Evolutionary conservation across 2,888 invertebrate species (phyloP).

Genomic region (Branchellion lobata): DNA sequence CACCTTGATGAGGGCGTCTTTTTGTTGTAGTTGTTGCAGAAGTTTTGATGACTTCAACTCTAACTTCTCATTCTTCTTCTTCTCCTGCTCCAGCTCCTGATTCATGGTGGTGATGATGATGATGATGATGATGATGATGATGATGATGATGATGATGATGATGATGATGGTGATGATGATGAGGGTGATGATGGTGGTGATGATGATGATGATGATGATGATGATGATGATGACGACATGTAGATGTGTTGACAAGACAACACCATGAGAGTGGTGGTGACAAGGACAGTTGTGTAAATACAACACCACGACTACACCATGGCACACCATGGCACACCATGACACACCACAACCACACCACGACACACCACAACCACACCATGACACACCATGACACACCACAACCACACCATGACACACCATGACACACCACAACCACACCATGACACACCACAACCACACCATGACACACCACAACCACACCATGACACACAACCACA

Average conservation of each 20-base stretch:
- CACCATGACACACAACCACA: too few relatives aligned
- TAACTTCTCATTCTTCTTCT: slow-evolving; percentile 34
- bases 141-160: slow-evolving; percentile 21
- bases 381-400: too few relatives aligned
- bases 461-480: not conserved
- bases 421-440: not conserved
- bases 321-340: too few relatives aligned
- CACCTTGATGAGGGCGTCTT: slow-evolving; percentile 48
- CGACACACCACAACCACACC: too few relatives aligned
- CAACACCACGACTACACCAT: too few relatives aligned
- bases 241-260: too few relatives aligned
- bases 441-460: not conserved
- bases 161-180: slow-evolving; percentile 17
- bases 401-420: too few relatives aligned
- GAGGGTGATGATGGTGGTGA: slow-evolving; percentile 18
- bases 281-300: too few relatives aligned
- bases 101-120: not conserved
- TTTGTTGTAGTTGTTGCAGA: slow-evolving; percentile 42
- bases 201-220: slow-evolving; percentile 17
- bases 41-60: slow-evolving; percentile 30
- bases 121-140: slow-evolving; percentile 22
- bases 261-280: too few relatives aligned
- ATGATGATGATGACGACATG: slow-evolving; percentile 26
- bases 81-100: slow-evolving; percentile 46
- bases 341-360: too few relatives aligned